These are phyloP conservation scores for Aptenodytes patagonicus DNA, from an alignment of 2,113 vertebrate species.

Conservation along the genomic window DNA sequence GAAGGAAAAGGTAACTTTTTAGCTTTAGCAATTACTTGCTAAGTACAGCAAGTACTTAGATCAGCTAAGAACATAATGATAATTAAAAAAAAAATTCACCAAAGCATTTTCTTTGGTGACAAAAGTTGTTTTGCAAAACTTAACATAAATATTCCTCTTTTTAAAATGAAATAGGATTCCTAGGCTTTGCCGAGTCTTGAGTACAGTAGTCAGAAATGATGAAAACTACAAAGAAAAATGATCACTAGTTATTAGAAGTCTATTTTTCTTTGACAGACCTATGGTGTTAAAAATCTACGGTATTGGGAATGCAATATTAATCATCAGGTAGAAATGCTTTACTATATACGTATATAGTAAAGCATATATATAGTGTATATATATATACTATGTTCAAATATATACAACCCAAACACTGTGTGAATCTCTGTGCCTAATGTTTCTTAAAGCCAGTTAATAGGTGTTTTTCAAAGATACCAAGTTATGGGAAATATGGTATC, in stretches of 20 bases:
- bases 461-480: background rate
- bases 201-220: background rate
- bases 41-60: background rate
- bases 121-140: background rate
- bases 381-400: background rate
- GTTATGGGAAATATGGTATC: background rate
- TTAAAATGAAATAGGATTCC: background rate
- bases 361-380: too few species aligned
- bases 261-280: background rate
- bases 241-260: background rate
- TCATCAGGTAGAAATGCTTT: background rate
- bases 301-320: background rate
- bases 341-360: too few species aligned
- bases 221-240: background rate
- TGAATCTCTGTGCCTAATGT: background rate
- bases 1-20: background rate
- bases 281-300: background rate
- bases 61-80: background rate
- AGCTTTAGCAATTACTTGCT: background rate
- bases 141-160: background rate
- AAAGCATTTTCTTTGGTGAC: background rate
- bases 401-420: background rate
- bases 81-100: background rate
- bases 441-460: background rate
- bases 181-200: background rate